A percentile compares a stretch with the other conserved stretches of the same genome.
Conservation (phyloP, 2,888 invertebrate species). For the Lomographa bimaculata region DNA sequence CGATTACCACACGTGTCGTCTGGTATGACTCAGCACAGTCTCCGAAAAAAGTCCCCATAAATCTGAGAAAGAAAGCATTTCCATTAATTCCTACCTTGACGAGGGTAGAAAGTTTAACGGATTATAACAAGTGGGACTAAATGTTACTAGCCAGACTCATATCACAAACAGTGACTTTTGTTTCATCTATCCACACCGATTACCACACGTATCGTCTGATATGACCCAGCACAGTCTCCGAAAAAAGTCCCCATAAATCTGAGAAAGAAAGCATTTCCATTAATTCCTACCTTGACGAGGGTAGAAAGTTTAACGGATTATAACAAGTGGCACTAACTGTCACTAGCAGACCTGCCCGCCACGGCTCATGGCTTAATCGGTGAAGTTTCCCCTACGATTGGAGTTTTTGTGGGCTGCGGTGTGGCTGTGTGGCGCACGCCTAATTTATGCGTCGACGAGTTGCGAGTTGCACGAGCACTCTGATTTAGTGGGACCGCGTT, state of each 20-base stretch:
- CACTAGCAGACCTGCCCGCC: slow-evolving; percentile 78
- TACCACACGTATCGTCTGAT: no score
- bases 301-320: slow-evolving; percentile 81
- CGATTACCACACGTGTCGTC: no score
- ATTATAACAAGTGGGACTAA: slow-evolving; percentile 82
- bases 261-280: slow-evolving; percentile 68
- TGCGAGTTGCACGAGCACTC: slow-evolving; percentile 61
- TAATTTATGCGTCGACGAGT: slow-evolving; percentile 76
- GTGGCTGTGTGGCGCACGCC: slow-evolving; percentile 60
- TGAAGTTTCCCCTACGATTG: slow-evolving; percentile 80
- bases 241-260: slow-evolving; percentile 64
- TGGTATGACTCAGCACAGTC: no score
- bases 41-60: slow-evolving; percentile 60
- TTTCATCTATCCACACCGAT: no score
- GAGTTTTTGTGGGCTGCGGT: slow-evolving; percentile 76
- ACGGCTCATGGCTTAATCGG: slow-evolving; percentile 81
- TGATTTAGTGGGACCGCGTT: slow-evolving; percentile 4
- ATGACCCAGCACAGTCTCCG: no score
- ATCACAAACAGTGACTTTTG: no score
- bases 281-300: slow-evolving; percentile 81
- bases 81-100: slow-evolving; percentile 80
- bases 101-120: slow-evolving; percentile 80
- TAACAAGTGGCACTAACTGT: slow-evolving; percentile 83
- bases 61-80: slow-evolving; percentile 66
- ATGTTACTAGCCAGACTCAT: slow-evolving; percentile 78